Evolutionary conservation across 2,888 invertebrate species (phyloP), one percentile per base, ranked within the genome.

Genomic region (Spisula solida): DNA sequence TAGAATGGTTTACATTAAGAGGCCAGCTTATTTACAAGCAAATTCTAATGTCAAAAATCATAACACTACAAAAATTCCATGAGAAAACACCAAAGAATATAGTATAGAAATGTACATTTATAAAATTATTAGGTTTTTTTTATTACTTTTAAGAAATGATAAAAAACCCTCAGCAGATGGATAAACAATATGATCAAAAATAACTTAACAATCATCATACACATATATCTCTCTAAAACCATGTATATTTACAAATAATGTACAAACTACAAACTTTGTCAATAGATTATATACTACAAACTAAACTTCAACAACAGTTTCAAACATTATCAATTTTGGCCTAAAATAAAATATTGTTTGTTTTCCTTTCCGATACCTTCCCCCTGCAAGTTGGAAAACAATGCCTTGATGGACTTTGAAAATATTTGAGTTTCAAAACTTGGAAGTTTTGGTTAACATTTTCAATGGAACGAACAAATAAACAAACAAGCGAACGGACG

Each of bases 11-110:
- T 16, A 31, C 31, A 84, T 2, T 51, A 47, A 78, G 47, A 78
- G 78, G 31, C 78, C 78, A 84, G 84, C 84, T 78, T 84, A 84
- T 84, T 31, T 84, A 75, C 82, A 83, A 20, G 20, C 25, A 8
- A 41, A 81, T 56, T 70, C 31, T 70, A 31, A 34, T 16, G 12
- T 75, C 18, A 75, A 5, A 2, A 75, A 75, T 34, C 18, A 41
- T 14, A 34, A 75, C 75, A 75, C 75, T 75, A 16, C 1, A 31
- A 31, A 75, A 29, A 31, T 18, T 31, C 29, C 8, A 75, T 75
- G 75, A 34, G 31, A 16, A 14, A 25, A 31, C 14, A 75, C 75
- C 31, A 16, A 75, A 75, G 34, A 34, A 12, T 14, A 75, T 34
- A 41, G 2, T 14, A 75, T 75, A n/a, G n/a, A n/a, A n/a, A n/a